phyloP scores from a whole-genome alignment of 2,797 vertebrate genomes.

The Tolypeutes matacus region DNA sequence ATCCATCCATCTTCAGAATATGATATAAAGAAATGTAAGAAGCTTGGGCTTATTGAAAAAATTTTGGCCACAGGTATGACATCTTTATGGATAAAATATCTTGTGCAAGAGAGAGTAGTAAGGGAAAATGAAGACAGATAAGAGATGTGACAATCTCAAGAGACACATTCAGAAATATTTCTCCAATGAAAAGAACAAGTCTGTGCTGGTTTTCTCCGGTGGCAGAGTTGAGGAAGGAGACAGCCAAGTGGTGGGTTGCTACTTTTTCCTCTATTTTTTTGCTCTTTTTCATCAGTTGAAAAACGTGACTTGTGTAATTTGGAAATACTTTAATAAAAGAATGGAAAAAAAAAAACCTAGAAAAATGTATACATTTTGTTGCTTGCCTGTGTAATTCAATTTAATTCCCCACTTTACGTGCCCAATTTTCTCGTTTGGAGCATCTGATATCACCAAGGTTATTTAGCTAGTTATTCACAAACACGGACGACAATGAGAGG shows the following conservation, averaged over 20 bases:
- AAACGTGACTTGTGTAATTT: not conserved
- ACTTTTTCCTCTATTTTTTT: not conserved
- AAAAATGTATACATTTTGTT: not conserved
- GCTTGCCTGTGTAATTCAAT: not conserved
- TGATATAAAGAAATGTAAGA: not conserved
- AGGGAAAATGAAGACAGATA: not conserved
- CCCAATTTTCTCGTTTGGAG: not conserved
- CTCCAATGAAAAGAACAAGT: not conserved
- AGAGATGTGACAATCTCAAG: not conserved
- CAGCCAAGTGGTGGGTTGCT: not conserved
- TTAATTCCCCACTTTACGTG: not conserved
- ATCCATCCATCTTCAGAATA: not conserved
- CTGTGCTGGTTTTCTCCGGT: not conserved
- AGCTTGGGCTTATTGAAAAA: not conserved
- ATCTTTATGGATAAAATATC: not conserved
- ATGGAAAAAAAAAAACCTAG: not conserved
- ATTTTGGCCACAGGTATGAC: not conserved
- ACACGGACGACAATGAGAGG: no score
- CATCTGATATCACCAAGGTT: no score
- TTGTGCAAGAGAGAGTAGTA: not conserved
- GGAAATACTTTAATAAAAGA: not conserved
- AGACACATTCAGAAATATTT: not conserved
- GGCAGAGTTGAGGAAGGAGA: not conserved
- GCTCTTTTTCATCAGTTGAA: not conserved
- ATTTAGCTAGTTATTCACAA: no score